Base-by-base conservation (phyloP, 2,888 invertebrate genomes). In the Caenorhabditis wallacei region DNA sequence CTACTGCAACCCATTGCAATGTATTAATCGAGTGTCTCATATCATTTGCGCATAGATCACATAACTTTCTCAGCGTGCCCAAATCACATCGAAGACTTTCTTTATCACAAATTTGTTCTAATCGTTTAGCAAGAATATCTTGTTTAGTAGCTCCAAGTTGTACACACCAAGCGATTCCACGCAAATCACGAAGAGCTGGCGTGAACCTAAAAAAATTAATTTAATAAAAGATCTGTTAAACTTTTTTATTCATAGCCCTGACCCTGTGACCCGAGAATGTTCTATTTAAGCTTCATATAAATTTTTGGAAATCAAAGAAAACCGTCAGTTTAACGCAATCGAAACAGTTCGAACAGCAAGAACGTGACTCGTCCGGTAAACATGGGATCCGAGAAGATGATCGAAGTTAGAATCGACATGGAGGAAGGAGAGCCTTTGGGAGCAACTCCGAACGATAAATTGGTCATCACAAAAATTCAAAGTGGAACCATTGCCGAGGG, bases 121-220 rank as follows among this genome's bases (percentile, higher is more conserved):
- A 93, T 54, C 96, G 92, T 75, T 94, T 93, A 3, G 94, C 94
- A 51, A 95, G 93, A 86, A 92, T 92, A 11, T 92, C 88, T n/a
- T 80, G 61, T 54, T 85, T 87, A n/a, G 89, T 88, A 8, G 91
- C 91, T 2, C 92, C 92, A 76, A 93, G 92, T 83, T 94, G 95
- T 7, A 97, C 94, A 7, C 96, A 94, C 80, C 96, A 94, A 0
- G 96, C 95, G 51, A 95, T 94, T 86, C 95, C 95, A 80, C 96
- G 94, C 78, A 97, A 93, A 18, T 95, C 95, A 76, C 97, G 94
- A 82, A 99, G 93, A 0, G 97, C 95, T 0, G 97, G 95, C 5
- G 92, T 92, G 90, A 93, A 93, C 82, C 93, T 93, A 80, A 48
- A 87, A 75, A n/a, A 10, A n/a, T n/a, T n/a, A n/a, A n/a, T 13